A percentile compares a stretch with the other conserved stretches of the same genome.
Evolutionary conservation across 2,797 vertebrate genomes (phyloP).

Genomic region (Amniataba percoides): DNA sequence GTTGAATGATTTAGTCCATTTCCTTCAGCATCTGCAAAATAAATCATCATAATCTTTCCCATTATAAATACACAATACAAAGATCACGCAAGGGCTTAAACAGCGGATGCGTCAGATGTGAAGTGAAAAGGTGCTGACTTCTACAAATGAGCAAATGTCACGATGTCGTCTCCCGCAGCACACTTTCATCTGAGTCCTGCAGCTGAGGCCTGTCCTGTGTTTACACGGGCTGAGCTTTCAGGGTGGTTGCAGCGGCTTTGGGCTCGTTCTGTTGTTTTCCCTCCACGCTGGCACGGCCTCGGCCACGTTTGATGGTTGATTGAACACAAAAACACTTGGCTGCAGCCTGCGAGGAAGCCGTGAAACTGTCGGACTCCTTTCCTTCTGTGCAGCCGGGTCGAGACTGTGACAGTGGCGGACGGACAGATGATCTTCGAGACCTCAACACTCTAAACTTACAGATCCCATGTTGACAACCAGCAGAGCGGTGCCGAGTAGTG

Average conservation of each 20-base stretch:
- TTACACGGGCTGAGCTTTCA: conserved; percentile 58
- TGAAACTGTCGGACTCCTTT: conserved; percentile 68
- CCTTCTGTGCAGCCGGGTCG: conserved; percentile 13
- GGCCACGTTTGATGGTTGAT: conserved; percentile 86
- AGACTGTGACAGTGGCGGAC: conserved; percentile 60
- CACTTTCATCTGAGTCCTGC: conserved; percentile 41
- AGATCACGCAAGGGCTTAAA: not conserved
- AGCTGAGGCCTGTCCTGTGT: conserved; percentile 56
- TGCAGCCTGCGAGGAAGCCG: conserved; percentile 74
- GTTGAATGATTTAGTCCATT: not conserved
- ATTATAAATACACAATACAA: conserved; percentile 12
- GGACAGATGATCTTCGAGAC: conserved; percentile 63
- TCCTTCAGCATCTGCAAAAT: conserved; percentile 18
- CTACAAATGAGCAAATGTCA: conserved; percentile 48
- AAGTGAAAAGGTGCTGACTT: conserved; percentile 45
- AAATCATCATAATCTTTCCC: conserved; percentile 10
- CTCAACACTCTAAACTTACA: conserved; percentile 58
- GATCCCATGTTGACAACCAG: conserved; percentile 61
- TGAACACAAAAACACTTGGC: conserved; percentile 83
- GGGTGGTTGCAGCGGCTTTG: conserved; percentile 70
- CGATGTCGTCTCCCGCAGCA: conserved; percentile 6
- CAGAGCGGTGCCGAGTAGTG: conserved; percentile 58
- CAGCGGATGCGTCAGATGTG: not conserved
- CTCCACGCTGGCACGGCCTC: conserved; percentile 64
- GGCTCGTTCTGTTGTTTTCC: conserved; percentile 77